A percentile compares a stretch with the other conserved stretches of the same genome.
These are phyloP conservation scores for Desmodus rotundus DNA, from an alignment of 2,113 vertebrate species.

Conservation along the genomic window DNA sequence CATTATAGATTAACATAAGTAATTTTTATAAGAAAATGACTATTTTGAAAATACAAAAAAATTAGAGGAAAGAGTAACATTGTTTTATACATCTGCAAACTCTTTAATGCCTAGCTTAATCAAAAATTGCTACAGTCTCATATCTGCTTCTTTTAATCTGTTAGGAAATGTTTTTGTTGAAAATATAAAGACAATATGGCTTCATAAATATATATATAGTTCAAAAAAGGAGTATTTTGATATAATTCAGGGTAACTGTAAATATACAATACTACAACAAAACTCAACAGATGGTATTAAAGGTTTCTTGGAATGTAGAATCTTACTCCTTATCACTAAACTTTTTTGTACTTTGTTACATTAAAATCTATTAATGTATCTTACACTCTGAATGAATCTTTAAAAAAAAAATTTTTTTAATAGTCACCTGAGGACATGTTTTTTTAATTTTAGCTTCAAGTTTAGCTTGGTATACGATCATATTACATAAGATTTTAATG, in stretches of 20 bases:
- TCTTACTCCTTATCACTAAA: not conserved
- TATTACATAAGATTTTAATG: not conserved
- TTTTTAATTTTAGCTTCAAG: constrained; percentile 22
- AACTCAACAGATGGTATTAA: constrained; percentile 7
- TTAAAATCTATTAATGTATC: not conserved
- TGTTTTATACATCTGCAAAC: constrained; percentile 7
- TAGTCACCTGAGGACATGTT: too few relatives aligned
- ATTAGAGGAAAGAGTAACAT: not conserved
- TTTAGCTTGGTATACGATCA: not conserved
- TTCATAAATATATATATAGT: not conserved
- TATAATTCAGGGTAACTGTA: not conserved
- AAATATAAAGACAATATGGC: not conserved
- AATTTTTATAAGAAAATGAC: constrained; percentile 19
- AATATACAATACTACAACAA: not conserved
- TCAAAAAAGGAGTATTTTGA: not conserved
- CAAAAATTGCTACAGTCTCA: not conserved
- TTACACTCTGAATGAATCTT: not conserved
- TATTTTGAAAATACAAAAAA: not conserved
- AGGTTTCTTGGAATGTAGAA: not conserved
- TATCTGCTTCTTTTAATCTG: not conserved
- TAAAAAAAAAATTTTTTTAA: too few relatives aligned
- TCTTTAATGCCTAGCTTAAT: constrained; percentile 1
- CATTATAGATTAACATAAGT: not conserved
- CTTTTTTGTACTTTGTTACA: not conserved
- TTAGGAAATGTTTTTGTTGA: not conserved